Conservation (phyloP, 2,113 vertebrate genomes). For the Plecotus auritus region DNA sequence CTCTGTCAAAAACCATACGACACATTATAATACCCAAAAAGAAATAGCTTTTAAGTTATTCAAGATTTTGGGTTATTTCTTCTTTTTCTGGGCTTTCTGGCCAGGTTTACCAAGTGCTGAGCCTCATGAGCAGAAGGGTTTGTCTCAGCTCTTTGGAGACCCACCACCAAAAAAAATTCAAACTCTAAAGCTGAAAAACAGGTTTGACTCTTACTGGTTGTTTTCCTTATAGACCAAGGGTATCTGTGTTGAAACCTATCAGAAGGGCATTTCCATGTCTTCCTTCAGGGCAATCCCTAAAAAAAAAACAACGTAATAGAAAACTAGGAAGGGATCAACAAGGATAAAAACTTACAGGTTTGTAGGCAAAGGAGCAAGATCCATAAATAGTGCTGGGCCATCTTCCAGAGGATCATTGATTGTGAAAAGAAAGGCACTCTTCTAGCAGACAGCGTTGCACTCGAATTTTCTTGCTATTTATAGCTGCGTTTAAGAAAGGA, state of each 20-base stretch:
- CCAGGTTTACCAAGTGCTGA: not conserved
- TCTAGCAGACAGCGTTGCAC: not conserved
- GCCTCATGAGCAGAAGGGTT: not conserved
- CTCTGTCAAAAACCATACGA: not conserved
- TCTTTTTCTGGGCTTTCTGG: not conserved
- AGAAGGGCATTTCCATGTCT: not conserved
- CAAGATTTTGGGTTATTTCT: not conserved
- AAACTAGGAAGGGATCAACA: not conserved
- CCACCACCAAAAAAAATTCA: not conserved
- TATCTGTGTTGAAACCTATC: not conserved
- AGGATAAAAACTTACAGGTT: slow-evolving; percentile 58
- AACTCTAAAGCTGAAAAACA: not conserved
- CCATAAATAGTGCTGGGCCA: slow-evolving; percentile 1
- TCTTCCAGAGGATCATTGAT: not conserved
- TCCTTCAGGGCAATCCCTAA: not conserved
- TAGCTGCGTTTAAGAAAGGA: not conserved
- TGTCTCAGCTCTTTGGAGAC: not conserved
- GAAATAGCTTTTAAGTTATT: not conserved
- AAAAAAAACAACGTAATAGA: not conserved
- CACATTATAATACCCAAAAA: not conserved
- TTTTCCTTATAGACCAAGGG: not conserved
- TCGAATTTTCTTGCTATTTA: slow-evolving; percentile 1
- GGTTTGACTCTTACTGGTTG: not conserved
- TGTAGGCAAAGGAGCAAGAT: slow-evolving; percentile 48
- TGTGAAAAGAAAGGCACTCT: accelerated